Base-by-base conservation (phyloP, 2,888 invertebrate genomes). In the Nemurella pictetii region DNA sequence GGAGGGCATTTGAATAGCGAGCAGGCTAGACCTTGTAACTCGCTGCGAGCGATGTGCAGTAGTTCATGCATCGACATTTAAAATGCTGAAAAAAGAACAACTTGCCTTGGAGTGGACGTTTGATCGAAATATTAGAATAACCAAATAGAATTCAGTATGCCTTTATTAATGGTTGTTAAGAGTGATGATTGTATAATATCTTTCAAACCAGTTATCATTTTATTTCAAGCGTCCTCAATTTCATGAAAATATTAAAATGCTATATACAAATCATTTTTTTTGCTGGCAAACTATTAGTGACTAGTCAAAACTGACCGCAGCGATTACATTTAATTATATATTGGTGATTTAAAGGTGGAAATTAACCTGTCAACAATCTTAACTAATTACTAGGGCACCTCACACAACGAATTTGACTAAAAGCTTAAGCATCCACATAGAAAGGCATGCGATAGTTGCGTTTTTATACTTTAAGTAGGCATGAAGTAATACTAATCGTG, bases 151-250 rank as follows among this genome's bases (percentile, higher is more conserved):
- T 20, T 2, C 55, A 20, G 2, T 55, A 20, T 20, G 20, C 28
- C 5, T 75, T 75, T 75, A 75, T 75, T 75, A 75, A 75, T 20
- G 26, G 75, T 75, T 75, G 26, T 28, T 75, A 28, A 75, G 28
- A 75, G 75, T 75, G 75, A 28, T 75, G 75, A 75, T 27, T 55
- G 55, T 75, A 74, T 25, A 74, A 75, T 28, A n/a, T 75, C 75
- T 75, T 75, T 28, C 26, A 55, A 75, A 75, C 26, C 75, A 4
- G 27, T 75, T 75, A 75, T 75, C 27, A n/a, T 27, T 27, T 74
- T 75, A 75, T 75, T 26, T 25, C 15, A 75, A 75, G 28, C 75
- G 28, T 75, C 55, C 55, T 55, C 55, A 55, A 20, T 55, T 55
- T 20, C 55, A 55, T 55, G 55, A 20, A 55, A 55, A 55, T 55